Evolutionary conservation across 2,888 invertebrate species (phyloP), one percentile per base, ranked within the genome.

Genomic region (Pollenia griseotomentosa): DNA sequence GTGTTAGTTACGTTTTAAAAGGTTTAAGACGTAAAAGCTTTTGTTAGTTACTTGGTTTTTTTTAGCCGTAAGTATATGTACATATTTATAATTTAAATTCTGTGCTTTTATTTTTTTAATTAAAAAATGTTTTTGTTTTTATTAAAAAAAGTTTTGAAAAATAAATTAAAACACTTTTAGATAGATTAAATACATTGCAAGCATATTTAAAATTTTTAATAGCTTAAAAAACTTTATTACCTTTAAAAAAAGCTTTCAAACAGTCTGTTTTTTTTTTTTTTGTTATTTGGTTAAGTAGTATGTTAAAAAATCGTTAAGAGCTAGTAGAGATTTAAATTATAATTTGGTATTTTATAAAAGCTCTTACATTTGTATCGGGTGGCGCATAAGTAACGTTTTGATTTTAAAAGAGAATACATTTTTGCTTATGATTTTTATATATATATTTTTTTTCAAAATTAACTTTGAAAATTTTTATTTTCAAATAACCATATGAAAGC

Each of bases 121-220:
- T 74, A 63, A 0, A 12, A 57, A 19, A 9, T n/a, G 5, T 6
- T 9, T 16, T 66, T 59, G 14, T 33, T 57, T 44, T 71, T 71
- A 70, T 80, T 80, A 55, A 40, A 23, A 44, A 73, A 73, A 73
- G 9, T n/a, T 46, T 44, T 77, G 42, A 63, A 68, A 66, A 81
- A 51, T 68, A 79, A 70, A n/a, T 63, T 78, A 53, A 53, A 84
- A 77, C 40, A 78, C 44, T 83, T 83, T 71, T 11, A 74, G 53
- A 68, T 33, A 77, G 77, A 71, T 57, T 75, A 55, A 6, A 33
- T 33, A 33, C 33, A 33, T 33, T 33, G 33, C 33, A 33, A 33
- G 33, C 33, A 33, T 33, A 33, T 33, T 33, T 6, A 33, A 33
- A 19, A 19, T 19, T 1, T 19, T 19, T 19, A 2, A 4, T 33